Base-by-base conservation (phyloP, 53 echinoderm and acorn worm species). In the Actinopyga echinites region DNA sequence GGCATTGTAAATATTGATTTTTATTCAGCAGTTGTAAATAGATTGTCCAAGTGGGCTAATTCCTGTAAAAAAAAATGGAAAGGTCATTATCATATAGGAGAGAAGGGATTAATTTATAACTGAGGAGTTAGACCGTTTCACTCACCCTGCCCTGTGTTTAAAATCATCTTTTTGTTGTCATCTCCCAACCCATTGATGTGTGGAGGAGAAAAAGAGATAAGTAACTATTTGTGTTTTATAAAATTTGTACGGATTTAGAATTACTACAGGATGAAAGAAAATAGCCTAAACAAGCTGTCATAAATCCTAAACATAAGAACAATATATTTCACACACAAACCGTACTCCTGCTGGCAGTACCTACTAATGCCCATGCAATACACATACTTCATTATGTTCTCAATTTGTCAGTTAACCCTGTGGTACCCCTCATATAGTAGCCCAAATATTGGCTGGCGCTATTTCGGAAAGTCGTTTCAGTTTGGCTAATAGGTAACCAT, bases 1-100 rank as follows among this genome's bases (percentile, higher is more conserved):
- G 44, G 71, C 40, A 23, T 40, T 71, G 71, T 71, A 71, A 38
- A 71, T 71, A 71, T 71, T 44, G 28, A 65, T 71, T 49, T 71
- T 71, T 71, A 71, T 71, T 71, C 71, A 71, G 71, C 71, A 71
- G 24, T 71, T 71, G 71, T 71, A 71, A 71, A 71, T 71, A 71
- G 44, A 71, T 71, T n/a, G 71, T 71, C 71, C 71, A 71, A 63
- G 8, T 25, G 44, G 44, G 42, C 71, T 25, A 42, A 71, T 44
- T 71, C 26, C 71, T 71, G 71, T 71, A 44, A 71, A 2, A 67
- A 65, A 65, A 65, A 30, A 20, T 6, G 31, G 33, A 65, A 65
- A 65, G 20, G 20, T 65, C 65, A 65, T 17, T 34, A 32, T 65
- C 65, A 6, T 0, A 34, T 10, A 30, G 11, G 36, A 65, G 12